phyloP scores from a whole-genome alignment of 2,888 invertebrate species.

The Drosophila anomalata region DNA sequence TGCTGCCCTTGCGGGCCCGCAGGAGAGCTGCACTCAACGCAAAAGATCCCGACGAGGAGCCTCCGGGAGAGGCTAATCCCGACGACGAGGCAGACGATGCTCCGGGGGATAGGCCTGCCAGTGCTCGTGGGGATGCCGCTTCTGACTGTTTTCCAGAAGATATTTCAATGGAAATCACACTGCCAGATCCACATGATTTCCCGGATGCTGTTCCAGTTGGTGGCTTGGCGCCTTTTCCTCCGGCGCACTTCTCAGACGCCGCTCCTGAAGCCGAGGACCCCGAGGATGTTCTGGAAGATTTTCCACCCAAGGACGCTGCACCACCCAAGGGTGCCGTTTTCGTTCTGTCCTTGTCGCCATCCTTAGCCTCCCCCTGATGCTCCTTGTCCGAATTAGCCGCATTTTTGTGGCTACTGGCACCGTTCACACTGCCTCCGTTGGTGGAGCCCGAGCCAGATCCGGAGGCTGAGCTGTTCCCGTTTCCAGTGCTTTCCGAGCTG shows the following conservation, averaged over 20 bases:
- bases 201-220: constrained; percentile 13
- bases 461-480: constrained; percentile 33
- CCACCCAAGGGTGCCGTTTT: constrained; percentile 10
- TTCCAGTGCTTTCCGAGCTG: constrained; percentile 30
- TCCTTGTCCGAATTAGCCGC: constrained; percentile 30
- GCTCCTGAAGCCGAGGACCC: background rate
- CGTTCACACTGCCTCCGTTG: constrained; percentile 45
- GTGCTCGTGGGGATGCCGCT: constrained; percentile 3
- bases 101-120: constrained; percentile 7
- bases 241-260: background rate
- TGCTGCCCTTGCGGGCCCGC: constrained; percentile 70
- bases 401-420: constrained; percentile 54
- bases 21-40: constrained; percentile 54
- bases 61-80: constrained; percentile 28
- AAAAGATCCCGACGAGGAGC: constrained; percentile 24
- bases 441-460: constrained; percentile 36
- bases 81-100: constrained; percentile 8
- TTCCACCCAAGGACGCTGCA: constrained; percentile 3
- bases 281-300: background rate
- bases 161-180: constrained; percentile 12
- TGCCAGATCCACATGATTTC: constrained; percentile 6
- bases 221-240: constrained; percentile 2
- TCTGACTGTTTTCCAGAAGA: constrained; percentile 3
- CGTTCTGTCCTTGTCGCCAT: constrained; percentile 49
- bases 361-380: constrained; percentile 41